These are phyloP conservation scores for Thelaira solivaga DNA, from an alignment of 2,888 invertebrate species.

Conservation along the genomic window DNA sequence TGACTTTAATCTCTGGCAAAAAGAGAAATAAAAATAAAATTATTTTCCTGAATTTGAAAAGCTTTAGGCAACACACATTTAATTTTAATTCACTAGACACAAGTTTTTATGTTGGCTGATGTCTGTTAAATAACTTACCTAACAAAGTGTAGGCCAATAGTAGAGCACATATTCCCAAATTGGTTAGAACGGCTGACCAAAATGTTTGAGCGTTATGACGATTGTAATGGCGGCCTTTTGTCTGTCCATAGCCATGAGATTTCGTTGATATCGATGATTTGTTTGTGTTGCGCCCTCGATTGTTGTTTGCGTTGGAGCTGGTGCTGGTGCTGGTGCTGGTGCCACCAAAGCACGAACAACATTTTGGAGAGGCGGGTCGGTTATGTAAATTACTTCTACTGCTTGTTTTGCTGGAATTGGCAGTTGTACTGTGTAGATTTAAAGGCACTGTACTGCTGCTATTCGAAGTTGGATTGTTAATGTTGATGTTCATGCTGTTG, in stretches of 20 bases:
- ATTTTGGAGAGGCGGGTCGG: conserved; percentile 63
- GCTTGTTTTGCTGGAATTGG: conserved; percentile 64
- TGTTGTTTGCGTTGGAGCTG: conserved; percentile 34
- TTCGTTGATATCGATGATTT: conserved; percentile 62
- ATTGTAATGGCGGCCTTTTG: conserved; percentile 67
- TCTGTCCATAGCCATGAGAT: conserved; percentile 52
- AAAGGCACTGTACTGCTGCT: conserved; percentile 63
- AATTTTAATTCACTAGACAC: no score
- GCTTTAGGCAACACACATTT: no score
- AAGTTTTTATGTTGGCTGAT: no score
- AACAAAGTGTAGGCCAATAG: conserved; percentile 88
- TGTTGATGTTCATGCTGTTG: conserved; percentile 52
- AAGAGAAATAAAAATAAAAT: no score
- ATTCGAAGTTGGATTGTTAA: conserved; percentile 45
- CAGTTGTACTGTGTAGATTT: conserved; percentile 60
- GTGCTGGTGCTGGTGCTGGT: conserved; percentile 32
- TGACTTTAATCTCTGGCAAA: no score
- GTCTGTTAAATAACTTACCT: conserved; percentile 75
- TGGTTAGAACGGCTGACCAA: conserved; percentile 85
- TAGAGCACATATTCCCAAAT: conserved; percentile 88
- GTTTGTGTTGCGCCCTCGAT: conserved; percentile 53
- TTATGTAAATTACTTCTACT: conserved; percentile 63
- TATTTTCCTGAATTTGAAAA: no score
- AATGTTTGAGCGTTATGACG: conserved; percentile 72
- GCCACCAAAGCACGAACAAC: conserved; percentile 65